phyloP scores from a whole-genome alignment of 2,888 invertebrate genomes.

The Eilema caniola region DNA sequence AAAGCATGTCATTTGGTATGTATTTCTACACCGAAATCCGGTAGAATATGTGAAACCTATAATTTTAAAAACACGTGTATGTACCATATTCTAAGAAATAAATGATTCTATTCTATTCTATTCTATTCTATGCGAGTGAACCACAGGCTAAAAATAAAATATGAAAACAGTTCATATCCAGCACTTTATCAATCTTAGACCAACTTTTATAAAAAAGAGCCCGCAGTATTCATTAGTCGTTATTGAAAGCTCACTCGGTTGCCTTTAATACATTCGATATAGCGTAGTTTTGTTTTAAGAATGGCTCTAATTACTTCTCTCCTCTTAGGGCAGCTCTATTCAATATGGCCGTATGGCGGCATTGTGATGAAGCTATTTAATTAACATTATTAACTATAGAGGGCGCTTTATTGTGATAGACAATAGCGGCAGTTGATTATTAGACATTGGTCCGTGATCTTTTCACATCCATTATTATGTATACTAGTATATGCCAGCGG shows the following conservation, averaged over 20 bases:
- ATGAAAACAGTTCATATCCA: conserved; percentile 45
- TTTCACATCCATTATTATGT: not conserved
- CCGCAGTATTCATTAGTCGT: conserved; percentile 76
- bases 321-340: conserved; percentile 41
- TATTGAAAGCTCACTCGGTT: conserved; percentile 79
- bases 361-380: conserved; percentile 43
- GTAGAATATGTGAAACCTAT: no score
- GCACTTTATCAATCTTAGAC: conserved; percentile 22
- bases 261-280: conserved; percentile 65
- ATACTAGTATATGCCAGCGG: not conserved
- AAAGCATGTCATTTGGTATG: no score
- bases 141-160: not conserved
- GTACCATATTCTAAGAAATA: no score
- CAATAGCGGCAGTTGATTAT: conserved; percentile 40
- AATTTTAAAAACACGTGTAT: no score
- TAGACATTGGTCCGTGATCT: conserved; percentile 28
- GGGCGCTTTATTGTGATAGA: conserved; percentile 35
- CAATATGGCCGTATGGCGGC: conserved; percentile 40
- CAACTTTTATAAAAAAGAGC: conserved; percentile 59
- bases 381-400: conserved; percentile 50
- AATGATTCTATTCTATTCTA: no score
- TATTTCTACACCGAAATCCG: no score
- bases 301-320: conserved; percentile 65
- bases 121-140: no score
- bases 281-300: conserved; percentile 69